Evolutionary conservation across 2,113 vertebrate species (phyloP).

Genomic region (Procavia capensis): DNA sequence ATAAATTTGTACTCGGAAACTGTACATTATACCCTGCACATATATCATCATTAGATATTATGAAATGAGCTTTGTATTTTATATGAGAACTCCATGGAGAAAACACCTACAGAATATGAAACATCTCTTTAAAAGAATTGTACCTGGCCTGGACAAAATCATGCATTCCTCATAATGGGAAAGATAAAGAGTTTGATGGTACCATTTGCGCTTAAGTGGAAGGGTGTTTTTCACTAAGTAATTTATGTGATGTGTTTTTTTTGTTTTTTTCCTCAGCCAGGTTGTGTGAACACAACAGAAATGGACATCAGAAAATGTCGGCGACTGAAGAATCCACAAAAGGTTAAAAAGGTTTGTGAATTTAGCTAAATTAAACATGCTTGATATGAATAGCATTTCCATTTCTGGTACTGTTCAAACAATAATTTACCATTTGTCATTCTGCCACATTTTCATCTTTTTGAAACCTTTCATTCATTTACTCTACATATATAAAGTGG

Average conservation of each 20-base stretch:
- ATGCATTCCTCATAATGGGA: not conserved
- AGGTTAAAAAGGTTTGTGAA: conserved; percentile 94
- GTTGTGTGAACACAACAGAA: conserved; percentile 98
- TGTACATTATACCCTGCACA: fast-evolving
- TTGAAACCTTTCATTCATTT: conserved; percentile 26
- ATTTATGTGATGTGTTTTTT: not conserved
- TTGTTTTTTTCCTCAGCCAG: conserved; percentile 89
- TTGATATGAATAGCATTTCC: not conserved
- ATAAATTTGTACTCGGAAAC: not conserved
- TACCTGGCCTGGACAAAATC: not conserved
- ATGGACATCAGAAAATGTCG: conserved; percentile 99
- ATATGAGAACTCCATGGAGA: not conserved
- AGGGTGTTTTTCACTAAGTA: conserved; percentile 54
- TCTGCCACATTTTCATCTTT: not conserved
- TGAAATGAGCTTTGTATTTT: not conserved
- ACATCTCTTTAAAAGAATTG: not conserved
- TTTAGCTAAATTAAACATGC: conserved; percentile 41
- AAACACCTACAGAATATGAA: not conserved
- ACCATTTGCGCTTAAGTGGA: not conserved
- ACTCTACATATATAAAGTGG: not conserved
- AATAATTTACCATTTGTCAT: not conserved
- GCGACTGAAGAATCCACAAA: conserved; percentile 96
- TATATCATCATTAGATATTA: not conserved
- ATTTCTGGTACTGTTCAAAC: not conserved
- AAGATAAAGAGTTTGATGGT: not conserved